Percentiles rank a stretch among this genome's conserved stretches.
Conservation (phyloP, 2,888 invertebrate species). For the Leucoma salicis region DNA sequence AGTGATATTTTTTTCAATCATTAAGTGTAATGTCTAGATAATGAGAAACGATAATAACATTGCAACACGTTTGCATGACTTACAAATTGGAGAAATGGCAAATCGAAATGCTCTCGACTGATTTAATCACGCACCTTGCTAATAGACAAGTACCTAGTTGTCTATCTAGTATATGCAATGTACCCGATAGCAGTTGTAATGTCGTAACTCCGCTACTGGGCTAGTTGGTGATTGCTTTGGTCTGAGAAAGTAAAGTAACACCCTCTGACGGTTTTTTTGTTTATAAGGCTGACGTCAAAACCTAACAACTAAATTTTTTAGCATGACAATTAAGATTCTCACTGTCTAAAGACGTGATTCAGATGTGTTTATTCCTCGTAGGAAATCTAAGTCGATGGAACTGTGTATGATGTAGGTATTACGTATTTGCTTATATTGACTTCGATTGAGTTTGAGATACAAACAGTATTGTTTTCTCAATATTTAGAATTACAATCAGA, state of each 20-base stretch:
- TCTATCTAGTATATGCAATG: constrained; percentile 16
- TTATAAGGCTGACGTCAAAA: too few species aligned
- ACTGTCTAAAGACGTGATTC: constrained; percentile 34
- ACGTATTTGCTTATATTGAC: constrained; percentile 33
- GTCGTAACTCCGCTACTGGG: constrained; percentile 19
- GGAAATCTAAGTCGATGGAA: constrained; percentile 54
- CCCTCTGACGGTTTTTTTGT: too few species aligned
- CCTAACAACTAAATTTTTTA: too few species aligned
- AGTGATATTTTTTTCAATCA: constrained; percentile 16
- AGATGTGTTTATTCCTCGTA: constrained; percentile 54
- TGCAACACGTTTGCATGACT: constrained; percentile 43
- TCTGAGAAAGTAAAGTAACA: constrained; percentile 13
- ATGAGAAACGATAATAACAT: constrained; percentile 44
- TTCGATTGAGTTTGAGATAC: constrained; percentile 49
- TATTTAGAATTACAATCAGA: constrained; percentile 46
- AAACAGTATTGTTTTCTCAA: constrained; percentile 47
- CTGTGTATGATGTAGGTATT: constrained; percentile 33
- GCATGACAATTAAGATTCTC: too few species aligned
- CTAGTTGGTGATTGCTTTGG: constrained; percentile 16
- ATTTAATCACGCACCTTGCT: constrained; percentile 30
- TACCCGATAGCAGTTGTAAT: constrained; percentile 22
- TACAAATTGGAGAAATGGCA: constrained; percentile 47
- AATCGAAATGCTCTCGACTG: constrained; percentile 37
- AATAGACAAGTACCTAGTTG: constrained; percentile 18
- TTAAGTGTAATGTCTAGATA: constrained; percentile 36